Evolutionary conservation across 2,888 invertebrate genomes (phyloP).

Genomic region (Hirtodrosophila cameraria): DNA sequence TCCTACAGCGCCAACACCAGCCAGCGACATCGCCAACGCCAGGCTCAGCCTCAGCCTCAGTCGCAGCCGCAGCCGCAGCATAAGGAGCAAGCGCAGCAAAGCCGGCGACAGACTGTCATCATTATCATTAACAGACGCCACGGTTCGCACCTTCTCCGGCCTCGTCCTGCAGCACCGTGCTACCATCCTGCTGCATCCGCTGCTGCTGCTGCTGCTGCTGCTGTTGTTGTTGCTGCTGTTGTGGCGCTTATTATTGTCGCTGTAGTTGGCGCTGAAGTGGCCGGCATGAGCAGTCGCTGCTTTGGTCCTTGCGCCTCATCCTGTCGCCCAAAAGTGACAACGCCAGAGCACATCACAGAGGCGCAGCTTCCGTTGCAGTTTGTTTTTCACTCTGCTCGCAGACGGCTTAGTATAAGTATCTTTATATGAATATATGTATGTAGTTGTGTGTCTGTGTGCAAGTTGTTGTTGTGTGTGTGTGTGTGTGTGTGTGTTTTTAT

Average conservation of each 20-base stretch:
- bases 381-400: slow-evolving; percentile 62
- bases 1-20: slow-evolving; percentile 55
- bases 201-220: slow-evolving; percentile 22
- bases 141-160: slow-evolving; percentile 67
- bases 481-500: slow-evolving; percentile 48
- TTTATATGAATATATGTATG: slow-evolving; percentile 27
- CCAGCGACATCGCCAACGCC: no score
- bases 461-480: slow-evolving; percentile 11
- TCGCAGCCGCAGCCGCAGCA: slow-evolving; percentile 3
- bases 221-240: slow-evolving; percentile 34
- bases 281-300: slow-evolving; percentile 67
- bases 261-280: slow-evolving; percentile 72
- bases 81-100: slow-evolving; percentile 50
- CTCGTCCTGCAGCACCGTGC: background rate
- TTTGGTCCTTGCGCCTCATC: slow-evolving; percentile 21
- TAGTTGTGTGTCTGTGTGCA: slow-evolving; percentile 8
- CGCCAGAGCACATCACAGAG: slow-evolving; percentile 54
- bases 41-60: slow-evolving; percentile 33
- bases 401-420: slow-evolving; percentile 74
- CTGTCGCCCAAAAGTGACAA: slow-evolving; percentile 59
- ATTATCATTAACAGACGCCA: slow-evolving; percentile 76
- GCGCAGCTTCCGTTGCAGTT: slow-evolving; percentile 77
- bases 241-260: slow-evolving; percentile 74
- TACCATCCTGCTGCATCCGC: no score
- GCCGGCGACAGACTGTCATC: slow-evolving; percentile 75